These are phyloP conservation scores for Protophormia terraenovae DNA, from an alignment of 2,888 invertebrate genomes.

Conservation along the genomic window DNA sequence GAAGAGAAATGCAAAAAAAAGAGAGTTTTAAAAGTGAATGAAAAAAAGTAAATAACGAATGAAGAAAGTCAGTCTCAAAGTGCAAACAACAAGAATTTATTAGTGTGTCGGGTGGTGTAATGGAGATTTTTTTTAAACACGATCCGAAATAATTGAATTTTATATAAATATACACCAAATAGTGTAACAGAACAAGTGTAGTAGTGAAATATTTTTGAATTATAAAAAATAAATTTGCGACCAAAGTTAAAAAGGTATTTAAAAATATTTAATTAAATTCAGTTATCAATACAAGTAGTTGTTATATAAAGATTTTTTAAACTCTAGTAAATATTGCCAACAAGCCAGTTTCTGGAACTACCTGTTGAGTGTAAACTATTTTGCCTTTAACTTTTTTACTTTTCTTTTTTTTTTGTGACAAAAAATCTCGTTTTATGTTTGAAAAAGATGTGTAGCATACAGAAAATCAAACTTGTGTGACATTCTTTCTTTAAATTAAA, in stretches of 20 bases:
- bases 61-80: constrained; percentile 38
- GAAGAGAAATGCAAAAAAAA: constrained; percentile 29
- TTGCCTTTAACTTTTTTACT: not conserved
- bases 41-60: constrained; percentile 18
- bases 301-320: not conserved
- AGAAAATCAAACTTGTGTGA: constrained; percentile 38
- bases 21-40: constrained; percentile 36
- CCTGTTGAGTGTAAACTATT: constrained; percentile 34
- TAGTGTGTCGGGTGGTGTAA: not conserved
- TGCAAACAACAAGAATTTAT: constrained; percentile 11
- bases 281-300: not conserved
- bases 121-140: not conserved
- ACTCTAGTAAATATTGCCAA: constrained; percentile 1
- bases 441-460: not conserved
- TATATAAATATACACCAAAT: not conserved
- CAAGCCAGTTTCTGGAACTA: constrained; percentile 36
- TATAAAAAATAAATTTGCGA: too few relatives aligned
- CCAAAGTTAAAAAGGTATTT: not conserved
- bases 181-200: not conserved
- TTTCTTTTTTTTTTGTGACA: too few relatives aligned
- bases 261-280: not conserved
- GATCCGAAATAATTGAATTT: not conserved
- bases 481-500: constrained; percentile 55
- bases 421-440: constrained; percentile 45
- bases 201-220: not conserved